These are phyloP conservation scores for Meloidogyne hapla DNA, from an alignment of 1,140 invertebrate species.

Conservation along the genomic window DNA sequence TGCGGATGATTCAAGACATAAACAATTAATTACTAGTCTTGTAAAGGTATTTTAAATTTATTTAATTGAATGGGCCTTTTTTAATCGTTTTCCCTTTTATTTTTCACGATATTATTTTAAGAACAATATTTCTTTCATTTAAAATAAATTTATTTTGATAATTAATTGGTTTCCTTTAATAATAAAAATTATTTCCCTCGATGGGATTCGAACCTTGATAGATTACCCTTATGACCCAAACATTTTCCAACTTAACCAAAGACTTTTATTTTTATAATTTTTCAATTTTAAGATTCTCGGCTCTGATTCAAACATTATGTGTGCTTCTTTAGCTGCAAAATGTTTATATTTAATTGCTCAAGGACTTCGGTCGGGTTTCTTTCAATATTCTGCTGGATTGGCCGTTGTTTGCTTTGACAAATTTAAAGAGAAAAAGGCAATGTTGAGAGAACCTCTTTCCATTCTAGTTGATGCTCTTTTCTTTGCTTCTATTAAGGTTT, in stretches of 20 bases:
- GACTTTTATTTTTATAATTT: background rate
- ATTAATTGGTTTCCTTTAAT: no score
- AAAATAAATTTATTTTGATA: background rate
- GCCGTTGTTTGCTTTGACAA: slow-evolving; percentile 83
- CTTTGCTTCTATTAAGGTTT: slow-evolving; percentile 23
- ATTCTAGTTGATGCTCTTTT: slow-evolving; percentile 79
- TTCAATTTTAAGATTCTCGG: slow-evolving; percentile 67
- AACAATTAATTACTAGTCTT: slow-evolving; percentile 77
- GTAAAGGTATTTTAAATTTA: slow-evolving; percentile 89
- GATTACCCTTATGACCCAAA: no score
- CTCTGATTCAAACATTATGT: slow-evolving; percentile 92
- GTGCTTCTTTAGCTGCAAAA: slow-evolving; percentile 82
- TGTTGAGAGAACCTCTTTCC: slow-evolving; percentile 69
- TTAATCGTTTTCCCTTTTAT: no score
- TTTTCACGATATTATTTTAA: no score
- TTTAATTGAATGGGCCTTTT: no score
- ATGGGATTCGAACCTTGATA: no score
- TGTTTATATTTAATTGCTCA: slow-evolving; percentile 78
- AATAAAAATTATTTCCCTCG: no score
- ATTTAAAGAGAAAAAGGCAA: slow-evolving; percentile 92
- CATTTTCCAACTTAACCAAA: background rate
- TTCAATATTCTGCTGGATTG: slow-evolving; percentile 74
- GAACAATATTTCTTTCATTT: no score
- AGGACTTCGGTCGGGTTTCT: slow-evolving; percentile 84
- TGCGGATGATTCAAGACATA: slow-evolving; percentile 69